These are phyloP conservation scores for Orchesella flavescens DNA, from an alignment of 2,888 invertebrate species.

Conservation along the genomic window DNA sequence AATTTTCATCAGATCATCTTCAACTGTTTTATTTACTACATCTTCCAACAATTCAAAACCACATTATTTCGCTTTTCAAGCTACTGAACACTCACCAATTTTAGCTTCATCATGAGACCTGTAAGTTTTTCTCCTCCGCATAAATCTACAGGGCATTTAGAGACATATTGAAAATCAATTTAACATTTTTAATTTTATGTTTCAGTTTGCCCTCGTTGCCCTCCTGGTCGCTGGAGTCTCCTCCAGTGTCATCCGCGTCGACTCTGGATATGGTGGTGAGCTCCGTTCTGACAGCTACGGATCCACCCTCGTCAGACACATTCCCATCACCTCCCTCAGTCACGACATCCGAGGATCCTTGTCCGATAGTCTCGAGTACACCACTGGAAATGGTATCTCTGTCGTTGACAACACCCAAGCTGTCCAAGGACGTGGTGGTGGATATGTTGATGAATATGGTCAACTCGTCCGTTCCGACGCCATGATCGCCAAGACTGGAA, in stretches of 20 bases:
- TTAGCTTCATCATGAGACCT: no score
- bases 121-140: no score
- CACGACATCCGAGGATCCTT: conserved; percentile 8
- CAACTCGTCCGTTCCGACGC: conserved; percentile 16
- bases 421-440: conserved; percentile 7
- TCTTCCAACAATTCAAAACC: no score
- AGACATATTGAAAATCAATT: not conserved
- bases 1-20: no score
- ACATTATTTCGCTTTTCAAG: no score
- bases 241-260: conserved; percentile 12
- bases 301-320: not conserved
- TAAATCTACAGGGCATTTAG: no score
- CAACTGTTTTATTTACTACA: no score
- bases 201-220: conserved; percentile 14
- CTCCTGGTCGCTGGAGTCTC: conserved; percentile 19
- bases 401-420: conserved; percentile 24
- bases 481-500: not conserved
- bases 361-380: not conserved
- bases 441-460: conserved; percentile 20
- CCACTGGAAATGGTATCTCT: conserved; percentile 30
- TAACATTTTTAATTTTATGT: not conserved
- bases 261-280: conserved; percentile 4
- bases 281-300: not conserved
- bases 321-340: not conserved
- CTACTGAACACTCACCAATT: no score